A percentile compares a stretch with the other conserved stretches of the same genome.
Evolutionary conservation across 2,113 vertebrate species (phyloP).

Genomic region (Martes martes): DNA sequence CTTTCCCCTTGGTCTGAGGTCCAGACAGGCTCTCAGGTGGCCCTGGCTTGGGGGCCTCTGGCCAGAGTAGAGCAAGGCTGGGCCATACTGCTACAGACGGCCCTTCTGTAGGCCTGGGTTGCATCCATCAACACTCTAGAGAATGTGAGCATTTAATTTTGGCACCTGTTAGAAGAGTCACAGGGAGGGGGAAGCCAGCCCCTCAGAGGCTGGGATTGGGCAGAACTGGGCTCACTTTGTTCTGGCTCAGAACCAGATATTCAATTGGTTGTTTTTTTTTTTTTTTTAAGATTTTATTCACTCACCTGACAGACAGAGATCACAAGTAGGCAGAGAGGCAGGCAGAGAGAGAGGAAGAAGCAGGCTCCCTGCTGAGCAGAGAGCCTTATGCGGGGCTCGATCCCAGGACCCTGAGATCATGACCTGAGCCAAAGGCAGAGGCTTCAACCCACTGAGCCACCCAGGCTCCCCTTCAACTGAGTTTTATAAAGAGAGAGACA

Average conservation of each 20-base stretch:
- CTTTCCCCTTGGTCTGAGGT: background rate
- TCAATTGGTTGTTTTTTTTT: background rate
- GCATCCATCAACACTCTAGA: background rate
- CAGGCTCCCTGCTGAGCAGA: no score
- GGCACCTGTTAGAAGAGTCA: background rate
- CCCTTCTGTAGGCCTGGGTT: background rate
- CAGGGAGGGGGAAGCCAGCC: background rate
- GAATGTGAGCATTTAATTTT: slow-evolving; percentile 30
- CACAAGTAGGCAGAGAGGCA: no score
- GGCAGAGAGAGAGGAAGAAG: no score
- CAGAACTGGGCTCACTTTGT: background rate
- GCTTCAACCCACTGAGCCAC: no score
- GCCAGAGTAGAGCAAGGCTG: background rate
- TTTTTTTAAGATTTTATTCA: no score
- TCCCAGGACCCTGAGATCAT: no score
- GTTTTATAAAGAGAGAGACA: slow-evolving; percentile 17
- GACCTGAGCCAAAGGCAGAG: no score
- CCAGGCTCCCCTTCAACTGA: background rate
- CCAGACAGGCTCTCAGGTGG: background rate
- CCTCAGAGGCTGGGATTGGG: background rate
- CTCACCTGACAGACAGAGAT: no score
- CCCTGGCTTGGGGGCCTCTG: background rate
- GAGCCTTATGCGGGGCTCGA: no score
- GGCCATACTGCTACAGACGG: background rate
- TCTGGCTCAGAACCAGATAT: background rate